Base-by-base conservation (phyloP, 2,888 invertebrate genomes). In the Tolmerus cingulatus region DNA sequence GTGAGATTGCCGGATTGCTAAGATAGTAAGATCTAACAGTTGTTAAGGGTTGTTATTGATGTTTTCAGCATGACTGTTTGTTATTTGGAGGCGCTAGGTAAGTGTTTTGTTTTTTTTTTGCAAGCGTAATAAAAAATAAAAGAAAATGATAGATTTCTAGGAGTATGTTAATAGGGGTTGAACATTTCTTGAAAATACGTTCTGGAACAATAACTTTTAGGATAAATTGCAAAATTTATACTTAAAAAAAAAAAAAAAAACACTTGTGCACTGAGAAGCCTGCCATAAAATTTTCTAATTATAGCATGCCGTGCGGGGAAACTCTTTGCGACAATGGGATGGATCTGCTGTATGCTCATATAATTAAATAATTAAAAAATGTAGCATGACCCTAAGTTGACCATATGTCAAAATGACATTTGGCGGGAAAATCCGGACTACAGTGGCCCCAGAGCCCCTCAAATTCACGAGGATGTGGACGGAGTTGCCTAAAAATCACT, bases 391-490 rank as follows among this genome's bases (percentile, higher is more conserved):
- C 34, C 16, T 37, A 82, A 19, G 19, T 66, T 57, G 23, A 5
- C n/a, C 27, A 57, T 34, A 86, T n/a, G 82, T 79, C 86, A 87
- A 43, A 87, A 4, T 88, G 88, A 86, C 88, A 88, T 88, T 88
- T 87, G 88, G 88, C 88, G 88, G 87, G 88, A 88, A 88, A 84
- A 27, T 37, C n/a, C n/a, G 34, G 0, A 76, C 7, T 51, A 51
- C 51, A 7, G 5, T 16, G 2, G 34, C 19, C 19, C 34, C 76
- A 37, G 9, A 9, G 34, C 37, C 46, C 19, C 37, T 43, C 8
- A 40, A 76, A 16, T 76, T 1, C 19, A 12, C n/a, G 12, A 76
- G 16, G 27, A 1, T 16, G 40, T 76, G 37, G 0, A 37, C 40
- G 5, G 12, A 16, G 76, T 43, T 78, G n/a, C 19, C 19, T 78